A percentile compares a stretch with the other conserved stretches of the same genome.
Conservation (phyloP, 1,140 invertebrate species). For the Samia ricini region DNA sequence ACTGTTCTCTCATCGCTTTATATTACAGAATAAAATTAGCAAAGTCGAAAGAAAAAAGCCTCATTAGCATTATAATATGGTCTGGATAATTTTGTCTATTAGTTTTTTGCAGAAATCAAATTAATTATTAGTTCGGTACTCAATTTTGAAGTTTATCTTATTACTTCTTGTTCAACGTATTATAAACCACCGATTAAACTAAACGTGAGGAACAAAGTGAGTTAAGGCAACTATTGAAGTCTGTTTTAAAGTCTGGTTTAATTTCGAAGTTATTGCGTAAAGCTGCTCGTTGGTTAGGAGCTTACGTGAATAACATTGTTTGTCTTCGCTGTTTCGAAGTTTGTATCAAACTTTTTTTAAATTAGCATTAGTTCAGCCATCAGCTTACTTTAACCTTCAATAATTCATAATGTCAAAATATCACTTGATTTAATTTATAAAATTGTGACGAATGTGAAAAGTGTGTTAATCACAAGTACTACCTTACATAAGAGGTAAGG, state of each 20-base stretch:
- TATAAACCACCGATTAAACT: constrained; percentile 16
- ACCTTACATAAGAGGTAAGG: too few species aligned
- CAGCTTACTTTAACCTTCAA: too few species aligned
- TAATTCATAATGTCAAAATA: too few species aligned
- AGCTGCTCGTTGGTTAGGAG: not conserved
- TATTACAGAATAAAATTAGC: too few species aligned
- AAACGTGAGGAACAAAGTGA: constrained; percentile 10
- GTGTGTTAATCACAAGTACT: too few species aligned
- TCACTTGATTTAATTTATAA: too few species aligned
- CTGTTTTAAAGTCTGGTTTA: constrained; percentile 14
- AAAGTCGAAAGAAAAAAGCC: too few species aligned
- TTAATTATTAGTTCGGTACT: not conserved
- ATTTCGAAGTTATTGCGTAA: constrained; percentile 16
- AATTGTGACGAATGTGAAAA: too few species aligned
- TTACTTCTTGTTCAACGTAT: constrained; percentile 10
- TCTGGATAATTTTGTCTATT: not conserved
- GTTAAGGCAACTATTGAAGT: constrained; percentile 20
- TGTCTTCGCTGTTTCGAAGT: not conserved
- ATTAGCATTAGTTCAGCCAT: too few species aligned
- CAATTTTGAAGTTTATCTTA: not conserved
- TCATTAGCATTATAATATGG: not conserved
- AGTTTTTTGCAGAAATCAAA: not conserved
- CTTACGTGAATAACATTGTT: not conserved
- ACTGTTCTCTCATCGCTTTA: too few species aligned
- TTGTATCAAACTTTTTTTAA: too few species aligned